Evolutionary conservation across 2,113 vertebrate species (phyloP).

Genomic region (Zeus faber): DNA sequence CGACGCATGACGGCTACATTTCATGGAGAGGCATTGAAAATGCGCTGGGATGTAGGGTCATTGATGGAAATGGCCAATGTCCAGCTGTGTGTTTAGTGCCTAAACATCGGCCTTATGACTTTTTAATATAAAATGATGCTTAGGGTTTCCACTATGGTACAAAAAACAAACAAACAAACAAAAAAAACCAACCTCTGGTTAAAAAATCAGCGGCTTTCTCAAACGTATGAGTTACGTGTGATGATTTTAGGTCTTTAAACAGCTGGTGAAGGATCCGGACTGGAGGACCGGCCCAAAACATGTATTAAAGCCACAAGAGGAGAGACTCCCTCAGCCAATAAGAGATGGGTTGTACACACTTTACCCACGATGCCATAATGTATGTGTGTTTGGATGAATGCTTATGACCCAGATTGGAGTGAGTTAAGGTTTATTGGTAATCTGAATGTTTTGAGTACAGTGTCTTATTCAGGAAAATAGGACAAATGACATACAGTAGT

Average conservation of each 20-base stretch:
- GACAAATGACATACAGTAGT: constrained; percentile 67
- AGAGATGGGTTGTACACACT: constrained; percentile 33
- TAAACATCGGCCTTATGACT: constrained; percentile 65
- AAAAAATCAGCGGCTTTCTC: constrained; percentile 54
- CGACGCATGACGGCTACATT: constrained; percentile 69
- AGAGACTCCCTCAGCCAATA: constrained; percentile 3
- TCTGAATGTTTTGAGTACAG: constrained; percentile 53
- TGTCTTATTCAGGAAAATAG: constrained; percentile 76
- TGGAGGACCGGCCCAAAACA: constrained; percentile 20
- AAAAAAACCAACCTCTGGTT: too few relatives aligned
- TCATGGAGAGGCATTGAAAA: constrained; percentile 63
- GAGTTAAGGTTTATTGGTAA: constrained; percentile 42
- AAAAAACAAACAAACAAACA: too few relatives aligned
- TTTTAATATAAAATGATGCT: constrained; percentile 59
- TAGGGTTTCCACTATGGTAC: constrained; percentile 55
- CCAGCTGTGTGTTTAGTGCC: constrained; percentile 62
- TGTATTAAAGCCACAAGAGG: constrained; percentile 3
- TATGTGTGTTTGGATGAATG: constrained; percentile 58
- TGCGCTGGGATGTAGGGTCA: constrained; percentile 55
- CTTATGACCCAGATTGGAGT: constrained; percentile 44
- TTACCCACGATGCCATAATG: constrained; percentile 64
- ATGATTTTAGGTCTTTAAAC: constrained; percentile 5
- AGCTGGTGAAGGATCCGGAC: constrained; percentile 25
- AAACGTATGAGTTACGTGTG: constrained; percentile 22
- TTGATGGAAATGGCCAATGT: constrained; percentile 43